A percentile compares a stretch with the other conserved stretches of the same genome.
Conservation (phyloP, 1,140 invertebrate species). For the Bradysia coprophila region DNA sequence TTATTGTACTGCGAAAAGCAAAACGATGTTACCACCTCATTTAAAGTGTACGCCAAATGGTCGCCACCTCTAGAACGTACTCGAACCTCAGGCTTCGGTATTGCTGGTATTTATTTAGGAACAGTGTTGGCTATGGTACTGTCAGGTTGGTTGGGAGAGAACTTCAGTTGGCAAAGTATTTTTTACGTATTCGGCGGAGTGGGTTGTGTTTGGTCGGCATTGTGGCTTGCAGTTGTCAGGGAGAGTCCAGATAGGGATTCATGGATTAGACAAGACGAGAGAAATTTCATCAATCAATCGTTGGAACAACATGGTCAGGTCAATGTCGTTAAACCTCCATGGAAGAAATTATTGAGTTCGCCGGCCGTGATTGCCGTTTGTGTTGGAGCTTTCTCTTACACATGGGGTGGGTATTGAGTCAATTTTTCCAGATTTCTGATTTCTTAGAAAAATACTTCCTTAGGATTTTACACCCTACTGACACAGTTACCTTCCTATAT, state of each 20-base stretch:
- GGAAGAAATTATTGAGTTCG: slow-evolving; percentile 63
- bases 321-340: slow-evolving; percentile 47
- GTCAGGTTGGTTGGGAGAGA: slow-evolving; percentile 47
- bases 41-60: slow-evolving; percentile 79
- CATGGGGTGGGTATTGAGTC: too few species aligned
- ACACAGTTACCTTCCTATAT: slow-evolving; percentile 84
- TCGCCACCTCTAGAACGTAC: slow-evolving; percentile 68
- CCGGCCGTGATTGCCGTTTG: slow-evolving; percentile 79
- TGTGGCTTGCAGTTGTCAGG: slow-evolving; percentile 50
- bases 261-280: slow-evolving; percentile 49
- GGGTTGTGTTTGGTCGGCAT: slow-evolving; percentile 47
- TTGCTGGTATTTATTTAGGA: slow-evolving; percentile 66
- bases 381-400: slow-evolving; percentile 80
- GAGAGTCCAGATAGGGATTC: slow-evolving; percentile 61
- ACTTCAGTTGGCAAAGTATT: slow-evolving; percentile 66
- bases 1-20: too few species aligned
- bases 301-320: slow-evolving; percentile 15
- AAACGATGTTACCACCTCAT: too few species aligned
- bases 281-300: slow-evolving; percentile 49
- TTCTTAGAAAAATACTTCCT: too few species aligned
- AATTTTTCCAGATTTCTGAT: too few species aligned
- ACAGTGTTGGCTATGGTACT: slow-evolving; percentile 66
- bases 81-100: slow-evolving; percentile 53
- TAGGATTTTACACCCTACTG: slow-evolving; percentile 83
- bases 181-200: slow-evolving; percentile 48